phyloP scores from a whole-genome alignment of 2,888 invertebrate species.

The Elegia similella region DNA sequence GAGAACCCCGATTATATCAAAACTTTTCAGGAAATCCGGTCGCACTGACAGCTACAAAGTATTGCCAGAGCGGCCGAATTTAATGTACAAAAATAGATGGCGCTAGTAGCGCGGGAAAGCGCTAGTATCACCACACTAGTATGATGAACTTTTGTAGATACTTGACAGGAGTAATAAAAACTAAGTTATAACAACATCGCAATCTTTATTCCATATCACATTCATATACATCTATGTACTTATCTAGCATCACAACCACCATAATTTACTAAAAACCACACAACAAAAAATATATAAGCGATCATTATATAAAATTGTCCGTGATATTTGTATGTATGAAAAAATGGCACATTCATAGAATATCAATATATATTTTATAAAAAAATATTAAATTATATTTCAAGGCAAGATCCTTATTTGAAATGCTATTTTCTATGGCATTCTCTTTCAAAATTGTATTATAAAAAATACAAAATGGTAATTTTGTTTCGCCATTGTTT shows the following conservation, averaged over 20 bases:
- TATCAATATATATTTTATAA: constrained; percentile 13
- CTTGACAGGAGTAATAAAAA: background rate
- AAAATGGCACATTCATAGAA: constrained; percentile 21
- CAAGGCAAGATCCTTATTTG: constrained; percentile 1
- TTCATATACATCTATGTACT: background rate
- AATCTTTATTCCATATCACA: constrained; percentile 1
- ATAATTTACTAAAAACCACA: constrained; percentile 1
- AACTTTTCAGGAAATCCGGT: no score
- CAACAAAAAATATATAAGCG: constrained; percentile 5
- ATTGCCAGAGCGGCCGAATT: no score
- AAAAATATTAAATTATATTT: background rate
- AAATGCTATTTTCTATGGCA: background rate
- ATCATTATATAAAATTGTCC: constrained; percentile 16
- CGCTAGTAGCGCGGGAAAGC: no score
- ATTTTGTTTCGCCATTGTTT: no score
- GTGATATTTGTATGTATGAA: constrained; percentile 18
- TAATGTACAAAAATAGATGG: no score
- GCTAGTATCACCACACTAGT: no score
- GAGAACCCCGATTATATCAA: no score
- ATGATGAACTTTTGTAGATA: no score
- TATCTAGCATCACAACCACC: constrained; percentile 4
- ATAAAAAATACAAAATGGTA: no score
- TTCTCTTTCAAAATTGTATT: background rate
- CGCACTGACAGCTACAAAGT: no score
- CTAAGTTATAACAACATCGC: background rate